Base-by-base conservation (phyloP, 2,888 invertebrate genomes). In the Mystacides longicornis region DNA sequence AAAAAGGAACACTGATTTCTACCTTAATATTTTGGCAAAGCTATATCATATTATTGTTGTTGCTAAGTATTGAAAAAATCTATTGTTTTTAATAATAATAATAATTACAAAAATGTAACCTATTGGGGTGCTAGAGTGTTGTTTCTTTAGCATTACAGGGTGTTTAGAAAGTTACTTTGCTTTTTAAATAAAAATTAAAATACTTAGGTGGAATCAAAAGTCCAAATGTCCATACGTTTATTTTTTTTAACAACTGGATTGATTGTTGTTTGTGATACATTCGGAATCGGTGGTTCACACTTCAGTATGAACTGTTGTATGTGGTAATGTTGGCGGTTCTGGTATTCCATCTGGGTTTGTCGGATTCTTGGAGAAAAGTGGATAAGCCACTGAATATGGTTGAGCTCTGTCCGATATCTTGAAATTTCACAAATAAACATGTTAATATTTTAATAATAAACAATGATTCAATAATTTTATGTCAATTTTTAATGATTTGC, bases 351-450 rank as follows among this genome's bases (percentile, higher is more conserved):
- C 59, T 21, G 53, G 45, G 48, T 56, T 45, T 14, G 53, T 51
- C 7, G 60, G 55, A 7, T 54, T 47, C 48, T 61, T 61, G 19
- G 54, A 53, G 46, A 57, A 61, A 31, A 61, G 57, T 4, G 61
- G 61, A 53, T 57, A 59, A 19, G 61, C 61, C 59, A 61, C 59
- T 20, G 61, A 61, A 52, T 57, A 61, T n/a, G 59, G 54, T 51
- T 61, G 61, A 9, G 49, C 59, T 27, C 61, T 61, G 54, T 61
- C 61, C 43, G 61, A 59, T 37, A 61, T 61, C 61, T 61, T 61
- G 27, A 56, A 54, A 23, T 57, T 47, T 18, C 22, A 9, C 14
- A 47, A 49, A 23, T n/a, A 7, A 37, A 37, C 16, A 37, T 3
- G 22, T 37, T n/a, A 18, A 22, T 52, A n/a, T 51, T n/a, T 43